phyloP scores from a whole-genome alignment of 2,113 vertebrate species.

The Panthera tigris region DNA sequence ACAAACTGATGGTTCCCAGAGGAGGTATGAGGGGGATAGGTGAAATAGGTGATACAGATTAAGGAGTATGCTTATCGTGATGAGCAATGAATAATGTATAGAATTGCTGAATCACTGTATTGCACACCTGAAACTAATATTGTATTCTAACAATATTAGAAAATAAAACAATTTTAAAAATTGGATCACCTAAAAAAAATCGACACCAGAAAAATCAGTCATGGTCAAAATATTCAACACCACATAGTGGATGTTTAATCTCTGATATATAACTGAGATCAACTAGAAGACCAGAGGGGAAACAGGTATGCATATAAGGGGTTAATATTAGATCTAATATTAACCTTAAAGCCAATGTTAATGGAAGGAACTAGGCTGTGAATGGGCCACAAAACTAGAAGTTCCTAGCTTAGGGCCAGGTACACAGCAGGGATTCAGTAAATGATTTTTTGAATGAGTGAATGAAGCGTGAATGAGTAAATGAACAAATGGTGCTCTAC shows the following conservation, averaged over 20 bases:
- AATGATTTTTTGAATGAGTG: not conserved
- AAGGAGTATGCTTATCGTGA: not conserved
- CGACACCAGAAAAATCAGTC: not conserved
- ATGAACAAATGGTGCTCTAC: not conserved
- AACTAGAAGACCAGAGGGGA: not conserved
- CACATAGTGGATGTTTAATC: slow-evolving; percentile 40
- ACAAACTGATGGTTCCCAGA: not conserved
- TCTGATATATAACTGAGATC: slow-evolving; percentile 6
- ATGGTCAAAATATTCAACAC: slow-evolving; percentile 31
- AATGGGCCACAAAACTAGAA: not conserved
- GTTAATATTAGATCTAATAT: not conserved
- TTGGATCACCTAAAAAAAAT: not conserved
- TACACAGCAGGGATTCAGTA: not conserved
- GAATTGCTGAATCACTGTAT: not conserved
- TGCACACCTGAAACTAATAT: not conserved
- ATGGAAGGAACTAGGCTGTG: not conserved
- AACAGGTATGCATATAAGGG: not conserved
- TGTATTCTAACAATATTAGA: not conserved
- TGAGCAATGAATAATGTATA: not conserved
- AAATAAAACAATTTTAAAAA: not conserved
- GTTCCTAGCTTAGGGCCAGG: not conserved
- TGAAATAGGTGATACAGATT: not conserved
- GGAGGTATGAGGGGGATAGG: not conserved
- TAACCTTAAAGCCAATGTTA: slow-evolving; percentile 20
- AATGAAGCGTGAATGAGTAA: not conserved